Conservation (phyloP, 2,113 vertebrate species). For the Pteruthius melanotis region DNA sequence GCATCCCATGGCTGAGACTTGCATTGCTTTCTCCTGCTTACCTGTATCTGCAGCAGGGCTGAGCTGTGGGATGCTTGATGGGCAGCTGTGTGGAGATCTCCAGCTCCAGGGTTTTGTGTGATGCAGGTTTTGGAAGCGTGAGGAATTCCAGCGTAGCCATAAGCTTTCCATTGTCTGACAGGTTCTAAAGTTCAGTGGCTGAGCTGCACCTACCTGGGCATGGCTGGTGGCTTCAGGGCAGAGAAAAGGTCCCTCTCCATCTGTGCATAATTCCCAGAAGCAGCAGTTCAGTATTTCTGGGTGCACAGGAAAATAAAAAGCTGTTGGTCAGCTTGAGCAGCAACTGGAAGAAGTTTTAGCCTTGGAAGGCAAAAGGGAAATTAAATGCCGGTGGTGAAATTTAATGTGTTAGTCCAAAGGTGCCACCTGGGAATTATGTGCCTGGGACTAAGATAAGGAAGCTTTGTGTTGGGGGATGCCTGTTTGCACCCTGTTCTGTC, state of each 20-base stretch:
- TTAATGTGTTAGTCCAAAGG: not conserved
- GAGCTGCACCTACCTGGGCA: not conserved
- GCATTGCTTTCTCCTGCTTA: not conserved
- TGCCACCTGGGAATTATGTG: not conserved
- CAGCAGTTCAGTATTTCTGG: not conserved
- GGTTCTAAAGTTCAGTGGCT: not conserved
- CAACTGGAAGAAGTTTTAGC: not conserved
- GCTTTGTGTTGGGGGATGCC: not conserved
- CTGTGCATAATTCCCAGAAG: not conserved
- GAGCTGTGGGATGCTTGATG: rapidly evolving
- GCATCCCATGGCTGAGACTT: not conserved
- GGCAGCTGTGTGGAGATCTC: not conserved
- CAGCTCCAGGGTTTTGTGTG: rapidly evolving
- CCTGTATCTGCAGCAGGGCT: not conserved
- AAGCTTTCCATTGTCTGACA: not conserved
- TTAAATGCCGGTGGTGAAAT: not conserved
- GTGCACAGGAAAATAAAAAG: not conserved
- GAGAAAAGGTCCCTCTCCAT: not conserved
- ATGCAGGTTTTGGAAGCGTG: not conserved
- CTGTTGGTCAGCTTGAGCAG: not conserved
- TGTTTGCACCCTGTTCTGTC: not conserved
- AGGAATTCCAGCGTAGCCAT: not conserved
- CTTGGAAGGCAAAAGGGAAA: not conserved
- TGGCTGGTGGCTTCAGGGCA: not conserved
- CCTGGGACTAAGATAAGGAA: not conserved